Conservation (phyloP, 1,140 invertebrate genomes). For the Drosophila nebulosa region DNA sequence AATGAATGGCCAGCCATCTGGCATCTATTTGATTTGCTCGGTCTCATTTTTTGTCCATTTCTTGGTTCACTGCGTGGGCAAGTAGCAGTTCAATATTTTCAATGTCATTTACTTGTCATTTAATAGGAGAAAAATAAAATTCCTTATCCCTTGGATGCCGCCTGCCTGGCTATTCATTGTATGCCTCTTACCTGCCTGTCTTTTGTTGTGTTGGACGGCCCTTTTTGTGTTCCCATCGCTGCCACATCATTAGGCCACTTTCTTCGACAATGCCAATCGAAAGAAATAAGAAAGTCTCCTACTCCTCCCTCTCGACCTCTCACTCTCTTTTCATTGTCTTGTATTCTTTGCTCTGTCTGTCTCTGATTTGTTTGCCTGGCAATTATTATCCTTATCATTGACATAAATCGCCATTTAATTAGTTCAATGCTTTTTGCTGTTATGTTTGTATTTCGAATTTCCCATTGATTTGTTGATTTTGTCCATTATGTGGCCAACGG, state of each 20-base stretch:
- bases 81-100: constrained; percentile 64
- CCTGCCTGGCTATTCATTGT: neutral
- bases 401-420: constrained; percentile 77
- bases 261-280: constrained; percentile 7
- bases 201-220: constrained; percentile 16
- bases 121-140: constrained; percentile 1
- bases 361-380: constrained; percentile 66
- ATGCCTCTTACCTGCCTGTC: neutral
- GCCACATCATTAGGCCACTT: constrained; percentile 62
- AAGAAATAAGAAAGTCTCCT: constrained; percentile 35
- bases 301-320: neutral
- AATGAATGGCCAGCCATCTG: neutral
- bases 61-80: constrained; percentile 57
- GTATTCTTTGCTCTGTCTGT: constrained; percentile 2
- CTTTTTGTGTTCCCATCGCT: constrained; percentile 49
- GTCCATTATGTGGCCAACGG: constrained; percentile 10
- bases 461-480: constrained; percentile 72
- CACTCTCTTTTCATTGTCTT: neutral
- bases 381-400: constrained; percentile 75
- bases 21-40: constrained; percentile 49
- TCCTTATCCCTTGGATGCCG: neutral
- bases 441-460: constrained; percentile 57
- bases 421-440: constrained; percentile 60
- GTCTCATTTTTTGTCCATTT: constrained; percentile 46
- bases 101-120: constrained; percentile 66